Conservation (phyloP, 2,113 vertebrate species). For the Podarcis cretensis region DNA sequence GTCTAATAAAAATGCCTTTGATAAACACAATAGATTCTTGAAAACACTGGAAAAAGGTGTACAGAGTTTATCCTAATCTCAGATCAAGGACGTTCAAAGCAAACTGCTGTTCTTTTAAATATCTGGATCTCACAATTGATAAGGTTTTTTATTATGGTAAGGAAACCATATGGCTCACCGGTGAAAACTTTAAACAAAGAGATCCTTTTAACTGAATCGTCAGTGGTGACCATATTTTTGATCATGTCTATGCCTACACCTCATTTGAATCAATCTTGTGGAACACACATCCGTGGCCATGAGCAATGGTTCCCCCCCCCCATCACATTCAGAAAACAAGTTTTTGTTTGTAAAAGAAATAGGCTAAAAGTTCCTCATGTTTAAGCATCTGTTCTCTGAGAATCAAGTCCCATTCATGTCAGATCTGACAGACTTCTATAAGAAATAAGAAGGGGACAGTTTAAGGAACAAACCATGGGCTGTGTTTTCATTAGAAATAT, state of each 20-base stretch:
- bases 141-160: conserved; percentile 47
- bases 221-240: conserved; percentile 11
- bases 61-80: conserved; percentile 51
- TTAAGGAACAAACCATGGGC: conserved; percentile 4
- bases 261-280: conserved; percentile 55
- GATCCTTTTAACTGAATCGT: conserved; percentile 36
- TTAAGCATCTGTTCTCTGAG: conserved; percentile 53
- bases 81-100: conserved; percentile 52
- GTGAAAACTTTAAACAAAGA: conserved; percentile 47
- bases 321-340: conserved; percentile 40
- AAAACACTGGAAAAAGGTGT: conserved; percentile 59
- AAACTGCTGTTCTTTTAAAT: conserved; percentile 44
- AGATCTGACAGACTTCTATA: not conserved
- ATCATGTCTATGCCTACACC: not conserved
- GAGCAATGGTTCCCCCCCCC: conserved; percentile 50
- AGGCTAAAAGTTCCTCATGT: conserved; percentile 63
- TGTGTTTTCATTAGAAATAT: not conserved
- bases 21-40: conserved; percentile 67
- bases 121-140: conserved; percentile 38
- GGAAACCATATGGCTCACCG: conserved; percentile 18
- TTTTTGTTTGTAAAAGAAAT: conserved; percentile 62
- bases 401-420: not conserved
- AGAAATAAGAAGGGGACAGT: conserved; percentile 5
- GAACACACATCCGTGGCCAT: conserved; percentile 56
- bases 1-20: conserved; percentile 77